Evolutionary conservation across 2,888 invertebrate genomes (phyloP), one percentile per base, ranked within the genome.

Genomic region (Hofmannophila pseudospretella): DNA sequence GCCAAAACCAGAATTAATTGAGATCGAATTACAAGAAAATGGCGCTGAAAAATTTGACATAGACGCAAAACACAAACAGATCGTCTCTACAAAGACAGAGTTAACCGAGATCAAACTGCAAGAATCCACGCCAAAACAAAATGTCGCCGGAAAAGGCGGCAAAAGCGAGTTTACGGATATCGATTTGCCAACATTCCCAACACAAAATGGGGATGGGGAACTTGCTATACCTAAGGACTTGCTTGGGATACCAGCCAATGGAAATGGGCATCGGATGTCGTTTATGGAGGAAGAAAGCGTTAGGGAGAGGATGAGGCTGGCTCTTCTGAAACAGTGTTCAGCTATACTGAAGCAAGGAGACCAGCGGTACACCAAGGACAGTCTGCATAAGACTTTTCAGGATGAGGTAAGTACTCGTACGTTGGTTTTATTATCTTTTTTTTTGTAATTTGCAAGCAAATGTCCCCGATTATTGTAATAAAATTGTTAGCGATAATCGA

Each of bases 251-350:
- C 65, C 72, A 0, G 71, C 73, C 1, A n/a, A n/a, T n/a, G 78
- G 71, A 11, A 59, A 56, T 29, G 72, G 74, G 1, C 79, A 72
- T 12, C 55, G 81, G 25, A 90, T 90, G 78, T 92, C 91, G 16
- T 89, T 89, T 38, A 92, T 92, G 92, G 92, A 93, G 57, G 91
- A 91, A 54, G 93, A 93, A 60, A 90, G 90, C 62, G 86, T 90
- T 3, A 81, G 89, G 51, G 93, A 93, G 57, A 87, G 89, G 35
- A 72, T 89, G 39, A 85, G 92, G 39, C 57, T 88, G 47, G 81
- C 88, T 1, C 82, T 91, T n/a, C 63, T 93, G 52, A 90, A 90
- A 62, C 90, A 91, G 52, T 91, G 91, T 49, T 88, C 90, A 2
- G 90, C 90, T 41, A 90, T 92, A 36, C 72, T 93, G 62, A 88